Percentiles rank a stretch among this genome's conserved stretches.
Evolutionary conservation across 2,888 invertebrate genomes (phyloP).

Genomic region (Theodoxus fluviatilis): DNA sequence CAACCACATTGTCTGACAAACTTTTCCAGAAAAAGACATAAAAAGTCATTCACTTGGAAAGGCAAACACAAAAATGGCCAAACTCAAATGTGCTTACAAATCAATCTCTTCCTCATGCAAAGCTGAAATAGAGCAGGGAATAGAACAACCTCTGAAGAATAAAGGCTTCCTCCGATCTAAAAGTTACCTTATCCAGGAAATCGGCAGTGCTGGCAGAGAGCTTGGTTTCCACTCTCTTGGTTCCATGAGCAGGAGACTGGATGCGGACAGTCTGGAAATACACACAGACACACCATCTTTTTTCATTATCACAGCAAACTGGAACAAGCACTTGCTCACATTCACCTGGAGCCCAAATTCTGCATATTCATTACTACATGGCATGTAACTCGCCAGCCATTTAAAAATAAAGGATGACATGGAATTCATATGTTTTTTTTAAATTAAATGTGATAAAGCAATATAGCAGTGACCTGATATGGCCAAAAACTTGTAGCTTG

Average conservation of each 20-base stretch:
- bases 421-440: too few relatives aligned
- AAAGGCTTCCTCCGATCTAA: background rate
- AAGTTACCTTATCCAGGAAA: slow-evolving; percentile 57
- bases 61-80: too few relatives aligned
- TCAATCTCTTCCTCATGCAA: too few relatives aligned
- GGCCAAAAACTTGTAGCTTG: too few relatives aligned
- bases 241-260: slow-evolving; percentile 61
- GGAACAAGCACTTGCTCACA: too few relatives aligned
- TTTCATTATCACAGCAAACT: background rate
- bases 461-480: too few relatives aligned
- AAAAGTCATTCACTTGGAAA: too few relatives aligned
- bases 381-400: background rate
- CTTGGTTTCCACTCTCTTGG: slow-evolving; percentile 56
- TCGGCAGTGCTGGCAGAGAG: slow-evolving; percentile 50
- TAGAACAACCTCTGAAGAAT: background rate
- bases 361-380: background rate
- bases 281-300: background rate
- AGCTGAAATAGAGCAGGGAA: background rate
- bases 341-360: too few relatives aligned
- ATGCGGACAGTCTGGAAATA: slow-evolving; percentile 48
- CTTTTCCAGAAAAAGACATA: too few relatives aligned
- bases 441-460: too few relatives aligned
- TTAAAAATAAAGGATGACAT: background rate
- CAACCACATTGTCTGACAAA: too few relatives aligned
- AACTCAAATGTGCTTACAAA: too few relatives aligned